Evolutionary conservation across 2,888 invertebrate species (phyloP), one percentile per base, ranked within the genome.

Genomic region (Molanna angustata): DNA sequence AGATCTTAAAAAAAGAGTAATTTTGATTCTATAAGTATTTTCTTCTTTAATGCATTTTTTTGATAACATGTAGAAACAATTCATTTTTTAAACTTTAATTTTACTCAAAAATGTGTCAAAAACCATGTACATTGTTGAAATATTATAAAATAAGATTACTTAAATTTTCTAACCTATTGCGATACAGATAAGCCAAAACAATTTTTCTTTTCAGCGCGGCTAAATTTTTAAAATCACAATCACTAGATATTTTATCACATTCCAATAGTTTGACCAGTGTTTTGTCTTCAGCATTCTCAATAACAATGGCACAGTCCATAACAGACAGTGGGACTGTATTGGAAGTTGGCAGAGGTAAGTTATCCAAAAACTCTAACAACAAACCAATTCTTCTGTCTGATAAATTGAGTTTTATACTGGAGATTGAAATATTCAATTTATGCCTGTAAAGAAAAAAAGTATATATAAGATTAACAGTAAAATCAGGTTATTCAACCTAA

Each of bases 341-440:
- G 0, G 76, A 75, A 0, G 71, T 69, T 0, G 78, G 78, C 0
- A 73, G 57, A 0, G 78, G 78, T 0, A 77, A 61, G 56, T 74
- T 76, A 61, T 77, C 78, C 33, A 64, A 62, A 66, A 88, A 90
- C 61, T 85, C 83, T 54, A 86, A 71, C 2, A 90, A 70, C 21
- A 80, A 69, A 18, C 80, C 76, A 21, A 89, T 76, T 65, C 85
- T 83, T 44, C 83, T 79, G 65, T 90, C 89, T 0, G 89, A 89
- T 27, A 90, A 69, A 68, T 88, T 88, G 27, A 90, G 67, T 62
- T 88, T 89, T 35, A 90, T 64, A 57, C 83, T 83, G 17, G 86
- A 83, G 18, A 90, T 71, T 0, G 83, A 82, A 33, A 88, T 77
- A 65, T 87, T 89, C 43, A 90, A 74, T 71, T 90, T 90, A 64